Evolutionary conservation across 1,140 invertebrate genomes (phyloP), one percentile per base, ranked within the genome.

Genomic region (Phymastichus coffea): DNA sequence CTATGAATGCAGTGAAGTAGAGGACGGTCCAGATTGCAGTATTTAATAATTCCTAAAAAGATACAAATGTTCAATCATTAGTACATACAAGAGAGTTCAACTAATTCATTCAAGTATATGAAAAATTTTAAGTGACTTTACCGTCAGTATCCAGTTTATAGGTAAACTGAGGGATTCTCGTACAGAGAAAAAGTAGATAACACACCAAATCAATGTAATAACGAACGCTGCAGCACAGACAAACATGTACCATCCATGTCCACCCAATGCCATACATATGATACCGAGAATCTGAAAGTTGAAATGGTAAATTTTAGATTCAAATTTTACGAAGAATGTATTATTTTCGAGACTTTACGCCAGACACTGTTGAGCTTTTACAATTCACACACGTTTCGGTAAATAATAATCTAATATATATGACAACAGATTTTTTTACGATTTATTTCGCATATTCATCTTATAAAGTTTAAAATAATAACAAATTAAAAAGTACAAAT

Each of bases 111-210:
- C n/a, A n/a, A n/a, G n/a, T n/a, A n/a, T n/a, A 33, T 7, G 28
- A 33, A 19, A 7, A 51, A 35, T 54, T 37, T 44, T 20, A 35
- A 49, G 22, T 41, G 15, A 28, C 15, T 37, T 37, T 44, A 94
- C 92, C 66, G 88, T 86, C 48, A 91, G 75, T 60, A 92, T 83
- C 92, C 91, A 94, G 66, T 93, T 89, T 65, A 93, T 88, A 22
- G 90, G 88, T 17, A 93, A 72, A 67, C 85, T 88, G 12, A 93
- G 78, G 8, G 87, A 86, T 67, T 91, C 89, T 52, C 89, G 84
- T 46, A 94, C 85, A 20, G 89, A 88, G 51, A 94, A 81, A 33
- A 94, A 77, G 71, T 93, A 93, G 38, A 92, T 83, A 70, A 89
- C 86, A 37, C 85, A 84, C 89, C 91, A 91, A 60, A 94, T 80